phyloP scores from a whole-genome alignment of 2,888 invertebrate genomes.

The Scaptomyza flava region DNA sequence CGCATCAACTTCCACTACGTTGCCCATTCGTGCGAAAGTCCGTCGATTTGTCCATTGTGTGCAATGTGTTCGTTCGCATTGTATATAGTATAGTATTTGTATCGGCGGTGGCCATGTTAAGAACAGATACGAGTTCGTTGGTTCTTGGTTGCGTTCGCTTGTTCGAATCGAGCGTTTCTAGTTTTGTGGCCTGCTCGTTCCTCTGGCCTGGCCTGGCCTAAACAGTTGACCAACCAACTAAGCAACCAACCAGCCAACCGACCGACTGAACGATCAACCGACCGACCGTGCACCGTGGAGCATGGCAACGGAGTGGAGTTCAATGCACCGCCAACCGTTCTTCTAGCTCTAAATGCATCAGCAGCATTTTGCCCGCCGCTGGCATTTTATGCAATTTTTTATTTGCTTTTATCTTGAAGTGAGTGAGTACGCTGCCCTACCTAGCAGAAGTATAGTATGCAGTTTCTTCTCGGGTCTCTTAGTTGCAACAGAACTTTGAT shows the following conservation, averaged over 20 bases:
- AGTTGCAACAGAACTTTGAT: constrained; percentile 8
- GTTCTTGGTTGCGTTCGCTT: constrained; percentile 36
- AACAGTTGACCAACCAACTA: constrained; percentile 31
- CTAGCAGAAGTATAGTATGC: constrained; percentile 20
- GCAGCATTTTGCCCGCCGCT: constrained; percentile 67
- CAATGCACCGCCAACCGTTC: constrained; percentile 65
- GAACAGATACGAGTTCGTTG: constrained; percentile 62
- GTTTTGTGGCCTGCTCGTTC: constrained; percentile 47
- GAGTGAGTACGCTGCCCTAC: constrained; percentile 60
- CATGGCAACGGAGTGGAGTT: constrained; percentile 49
- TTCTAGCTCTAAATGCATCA: constrained; percentile 52
- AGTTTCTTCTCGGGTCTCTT: constrained; percentile 29
- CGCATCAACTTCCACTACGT: constrained; percentile 14
- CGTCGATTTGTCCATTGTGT: constrained; percentile 41
- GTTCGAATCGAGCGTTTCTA: constrained; percentile 44
- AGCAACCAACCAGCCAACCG: not conserved
- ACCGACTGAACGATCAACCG: constrained; percentile 2
- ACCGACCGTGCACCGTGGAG: constrained; percentile 26
- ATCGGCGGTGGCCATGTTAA: constrained; percentile 63
- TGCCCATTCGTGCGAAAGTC: constrained; percentile 78
- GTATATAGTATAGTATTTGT: constrained; percentile 49
- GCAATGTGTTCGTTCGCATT: constrained; percentile 62
- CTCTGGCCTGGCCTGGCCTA: constrained; percentile 37
- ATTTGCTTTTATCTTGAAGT: constrained; percentile 72
- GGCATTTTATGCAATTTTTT: constrained; percentile 78